These are phyloP conservation scores for Tor tambroides DNA, from an alignment of 2,113 vertebrate species.

Conservation along the genomic window DNA sequence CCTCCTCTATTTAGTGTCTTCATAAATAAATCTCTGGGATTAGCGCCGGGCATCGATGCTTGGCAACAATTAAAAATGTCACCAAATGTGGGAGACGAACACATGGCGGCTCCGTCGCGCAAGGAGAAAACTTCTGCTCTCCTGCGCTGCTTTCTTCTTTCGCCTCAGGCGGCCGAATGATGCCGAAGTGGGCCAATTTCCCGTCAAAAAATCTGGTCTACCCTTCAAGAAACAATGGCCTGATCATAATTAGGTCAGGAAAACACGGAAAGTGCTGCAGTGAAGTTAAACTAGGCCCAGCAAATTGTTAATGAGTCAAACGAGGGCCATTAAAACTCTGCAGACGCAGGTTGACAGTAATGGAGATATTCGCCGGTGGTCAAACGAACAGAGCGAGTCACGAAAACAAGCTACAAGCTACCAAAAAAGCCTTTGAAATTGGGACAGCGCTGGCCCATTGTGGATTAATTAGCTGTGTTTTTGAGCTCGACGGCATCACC, in stretches of 20 bases:
- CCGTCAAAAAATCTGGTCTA: constrained; percentile 35
- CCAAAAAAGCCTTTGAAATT: constrained; percentile 32
- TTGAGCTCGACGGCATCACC: constrained; percentile 51
- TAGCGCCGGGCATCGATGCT: constrained; percentile 53
- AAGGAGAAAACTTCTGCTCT: constrained; percentile 49
- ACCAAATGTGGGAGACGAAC: constrained; percentile 16
- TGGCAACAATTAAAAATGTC: constrained; percentile 51
- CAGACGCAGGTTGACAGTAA: constrained; percentile 83
- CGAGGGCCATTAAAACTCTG: constrained; percentile 72
- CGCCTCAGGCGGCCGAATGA: not conserved
- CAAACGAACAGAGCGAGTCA: constrained; percentile 61
- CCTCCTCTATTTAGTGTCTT: constrained; percentile 47
- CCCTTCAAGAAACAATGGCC: constrained; percentile 54
- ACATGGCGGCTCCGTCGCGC: not conserved
- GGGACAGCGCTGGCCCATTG: constrained; percentile 77
- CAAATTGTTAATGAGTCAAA: constrained; percentile 78
- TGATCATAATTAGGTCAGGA: constrained; percentile 61
- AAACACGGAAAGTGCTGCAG: constrained; percentile 59
- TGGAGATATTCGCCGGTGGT: constrained; percentile 84
- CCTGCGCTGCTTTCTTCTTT: not conserved
- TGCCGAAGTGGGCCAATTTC: constrained; percentile 42
- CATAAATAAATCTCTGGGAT: constrained; percentile 63
- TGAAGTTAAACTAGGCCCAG: constrained; percentile 67
- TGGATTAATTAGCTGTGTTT: constrained; percentile 87
- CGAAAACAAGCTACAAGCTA: not conserved